Base-by-base conservation (phyloP, 2,113 vertebrate genomes). In the Sphyrna mokarran region DNA sequence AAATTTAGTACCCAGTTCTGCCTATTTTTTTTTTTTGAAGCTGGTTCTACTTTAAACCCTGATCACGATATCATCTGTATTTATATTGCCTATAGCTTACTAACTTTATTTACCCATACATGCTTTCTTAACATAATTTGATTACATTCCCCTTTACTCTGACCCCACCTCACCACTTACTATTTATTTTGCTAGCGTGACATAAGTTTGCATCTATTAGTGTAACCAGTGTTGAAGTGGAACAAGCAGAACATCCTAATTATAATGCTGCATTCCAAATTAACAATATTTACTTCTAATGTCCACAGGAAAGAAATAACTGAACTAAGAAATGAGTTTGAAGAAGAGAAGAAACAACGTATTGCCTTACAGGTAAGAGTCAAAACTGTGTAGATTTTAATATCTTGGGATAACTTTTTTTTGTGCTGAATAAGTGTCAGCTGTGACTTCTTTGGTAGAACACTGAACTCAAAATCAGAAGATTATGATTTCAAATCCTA, bases 251-350 rank as follows among this genome's bases (percentile, higher is more conserved):
- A 14, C 54, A 26, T n/a, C 16, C 40, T 87, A 23, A 87, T 26
- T 26, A 9, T 87, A 87, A 87, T 29, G 43, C 10, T 2, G 10
- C 48, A 33, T 37, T 66, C 89, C 18, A 66, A 93, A 66, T 16
- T 93, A 68, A 93, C n/a, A 68, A 66, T 18, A 2, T n/a, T 37
- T 93, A 37, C 7, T 37, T 68, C 33, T 66, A 96, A 69, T 95
- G 0, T 96, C 96, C 96, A 80, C 97, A 99, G 99, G 98, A 99
- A 98, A 98, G 98, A 99, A 97, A 98, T 99, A 72, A 97, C 98
- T 94, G 98, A 98, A 96, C 96, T 99, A 0, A 98, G 98, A 96
- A 97, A 96, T 96, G 98, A 99, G 96, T 97, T 99, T 97, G 98
- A 99, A 96, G 98, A 99, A 95, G 99, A 99, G 95, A 98, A 97